A percentile compares a stretch with the other conserved stretches of the same genome.
Conservation (phyloP, 2,113 vertebrate genomes). For the Okapia johnstoni region DNA sequence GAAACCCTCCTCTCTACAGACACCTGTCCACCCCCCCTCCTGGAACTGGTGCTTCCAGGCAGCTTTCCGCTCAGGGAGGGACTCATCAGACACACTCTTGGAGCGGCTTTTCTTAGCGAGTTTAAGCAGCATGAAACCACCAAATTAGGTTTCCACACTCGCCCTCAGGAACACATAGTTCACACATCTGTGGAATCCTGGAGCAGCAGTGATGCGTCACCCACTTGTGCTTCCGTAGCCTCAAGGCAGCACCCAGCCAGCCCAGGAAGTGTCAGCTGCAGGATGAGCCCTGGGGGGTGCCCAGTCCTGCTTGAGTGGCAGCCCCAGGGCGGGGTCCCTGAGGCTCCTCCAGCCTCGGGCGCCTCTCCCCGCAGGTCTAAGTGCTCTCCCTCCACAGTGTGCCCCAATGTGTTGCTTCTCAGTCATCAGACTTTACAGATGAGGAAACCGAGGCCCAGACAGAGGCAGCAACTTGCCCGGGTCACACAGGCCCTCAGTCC, state of each 20-base stretch:
- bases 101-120: accelerated
- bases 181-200: not conserved
- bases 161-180: not conserved
- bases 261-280: accelerated
- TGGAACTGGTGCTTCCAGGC: accelerated
- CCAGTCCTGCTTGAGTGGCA: not conserved
- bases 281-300: accelerated
- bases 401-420: not conserved
- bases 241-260: accelerated
- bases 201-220: accelerated
- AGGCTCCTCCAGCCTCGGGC: not conserved
- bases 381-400: accelerated
- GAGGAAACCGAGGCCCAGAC: not conserved
- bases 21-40: accelerated
- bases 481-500: not conserved
- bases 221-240: not conserved
- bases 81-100: accelerated
- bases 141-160: not conserved
- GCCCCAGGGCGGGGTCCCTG: accelerated
- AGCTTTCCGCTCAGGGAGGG: accelerated
- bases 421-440: not conserved
- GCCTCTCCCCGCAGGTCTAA: not conserved
- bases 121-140: not conserved
- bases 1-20: too few species aligned
- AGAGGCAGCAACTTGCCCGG: accelerated